phyloP scores from a whole-genome alignment of 1,140 invertebrate species.

The Notospermus geniculatus region DNA sequence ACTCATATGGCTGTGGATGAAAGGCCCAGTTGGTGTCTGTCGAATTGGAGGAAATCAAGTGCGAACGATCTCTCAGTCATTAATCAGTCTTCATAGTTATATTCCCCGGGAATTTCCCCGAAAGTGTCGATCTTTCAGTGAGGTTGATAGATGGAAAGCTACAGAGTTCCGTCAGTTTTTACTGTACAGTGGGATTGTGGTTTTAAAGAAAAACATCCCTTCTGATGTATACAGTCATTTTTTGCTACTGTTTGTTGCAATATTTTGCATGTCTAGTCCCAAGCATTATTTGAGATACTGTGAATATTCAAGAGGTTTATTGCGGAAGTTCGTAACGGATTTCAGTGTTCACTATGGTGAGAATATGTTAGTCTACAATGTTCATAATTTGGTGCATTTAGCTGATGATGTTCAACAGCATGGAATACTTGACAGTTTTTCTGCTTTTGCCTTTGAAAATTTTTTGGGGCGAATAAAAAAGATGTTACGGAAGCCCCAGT shows the following conservation, averaged over 20 bases:
- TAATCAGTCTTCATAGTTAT: not conserved
- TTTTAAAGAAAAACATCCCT: slow-evolving; percentile 7
- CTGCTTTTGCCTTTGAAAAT: slow-evolving; percentile 1
- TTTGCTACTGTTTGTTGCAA: slow-evolving; percentile 15
- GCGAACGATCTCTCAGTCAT: slow-evolving; percentile 1
- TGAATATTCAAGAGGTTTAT: slow-evolving; percentile 14
- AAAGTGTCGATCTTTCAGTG: slow-evolving; percentile 7
- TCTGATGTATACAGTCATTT: slow-evolving; percentile 14
- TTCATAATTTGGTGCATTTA: slow-evolving; percentile 5
- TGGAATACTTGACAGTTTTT: not conserved
- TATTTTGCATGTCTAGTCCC: slow-evolving; percentile 12
- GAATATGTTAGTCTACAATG: slow-evolving; percentile 20
- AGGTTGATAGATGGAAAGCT: slow-evolving; percentile 20
- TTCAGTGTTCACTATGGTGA: slow-evolving; percentile 15
- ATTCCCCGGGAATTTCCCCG: slow-evolving; percentile 16
- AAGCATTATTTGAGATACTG: not conserved
- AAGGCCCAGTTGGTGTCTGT: slow-evolving; percentile 4
- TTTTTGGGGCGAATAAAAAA: not conserved
- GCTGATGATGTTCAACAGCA: not conserved
- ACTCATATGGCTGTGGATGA: slow-evolving; percentile 16
- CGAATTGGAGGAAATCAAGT: not conserved
- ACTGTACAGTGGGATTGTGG: slow-evolving; percentile 21
- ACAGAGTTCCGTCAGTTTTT: slow-evolving; percentile 18
- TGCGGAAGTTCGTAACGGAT: slow-evolving; percentile 12
- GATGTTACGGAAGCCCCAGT: not conserved